Evolutionary conservation across 2,888 invertebrate species (phyloP).

Genomic region (Podabrus alpinus): DNA sequence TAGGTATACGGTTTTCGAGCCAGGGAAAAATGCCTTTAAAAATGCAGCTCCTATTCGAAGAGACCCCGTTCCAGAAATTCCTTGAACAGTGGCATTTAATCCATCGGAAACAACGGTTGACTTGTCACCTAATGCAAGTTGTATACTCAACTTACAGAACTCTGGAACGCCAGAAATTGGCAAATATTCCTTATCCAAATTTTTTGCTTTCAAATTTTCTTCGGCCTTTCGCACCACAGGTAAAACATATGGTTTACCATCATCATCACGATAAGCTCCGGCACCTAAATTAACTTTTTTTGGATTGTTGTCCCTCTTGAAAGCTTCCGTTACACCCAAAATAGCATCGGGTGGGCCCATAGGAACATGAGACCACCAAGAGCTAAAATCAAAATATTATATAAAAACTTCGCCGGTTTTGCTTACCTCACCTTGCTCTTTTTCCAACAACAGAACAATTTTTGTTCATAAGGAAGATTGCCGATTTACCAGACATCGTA

Average conservation of each 20-base stretch:
- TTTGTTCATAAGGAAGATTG: slow-evolving; percentile 30
- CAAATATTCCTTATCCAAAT: slow-evolving; percentile 92
- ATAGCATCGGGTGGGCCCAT: slow-evolving; percentile 99
- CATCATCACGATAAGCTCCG: slow-evolving; percentile 96
- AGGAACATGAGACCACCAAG: slow-evolving; percentile 86
- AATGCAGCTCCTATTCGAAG: slow-evolving; percentile 92
- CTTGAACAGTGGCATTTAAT: slow-evolving; percentile 75
- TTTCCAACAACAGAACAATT: slow-evolving; percentile 27
- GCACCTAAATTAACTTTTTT: slow-evolving; percentile 97
- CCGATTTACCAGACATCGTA: slow-evolving; percentile 34
- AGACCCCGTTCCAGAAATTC: slow-evolving; percentile 97
- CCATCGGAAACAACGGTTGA: slow-evolving; percentile 71
- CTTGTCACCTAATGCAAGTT: slow-evolving; percentile 85
- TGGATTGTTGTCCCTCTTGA: slow-evolving; percentile 83
- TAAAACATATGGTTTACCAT: slow-evolving; percentile 93
- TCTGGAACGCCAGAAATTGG: slow-evolving; percentile 86
- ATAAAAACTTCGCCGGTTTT: neutral
- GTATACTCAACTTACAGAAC: slow-evolving; percentile 83
- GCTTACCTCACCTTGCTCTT: slow-evolving; percentile 32
- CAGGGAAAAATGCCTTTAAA: slow-evolving; percentile 77
- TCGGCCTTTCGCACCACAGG: slow-evolving; percentile 90
- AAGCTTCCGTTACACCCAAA: slow-evolving; percentile 96
- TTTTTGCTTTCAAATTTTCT: slow-evolving; percentile 66
- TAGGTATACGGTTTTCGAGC: slow-evolving; percentile 81
- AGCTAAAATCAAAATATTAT: slow-evolving; percentile 59